phyloP scores from a whole-genome alignment of 2,113 vertebrate species.

The Onychostruthus taczanowskii region DNA sequence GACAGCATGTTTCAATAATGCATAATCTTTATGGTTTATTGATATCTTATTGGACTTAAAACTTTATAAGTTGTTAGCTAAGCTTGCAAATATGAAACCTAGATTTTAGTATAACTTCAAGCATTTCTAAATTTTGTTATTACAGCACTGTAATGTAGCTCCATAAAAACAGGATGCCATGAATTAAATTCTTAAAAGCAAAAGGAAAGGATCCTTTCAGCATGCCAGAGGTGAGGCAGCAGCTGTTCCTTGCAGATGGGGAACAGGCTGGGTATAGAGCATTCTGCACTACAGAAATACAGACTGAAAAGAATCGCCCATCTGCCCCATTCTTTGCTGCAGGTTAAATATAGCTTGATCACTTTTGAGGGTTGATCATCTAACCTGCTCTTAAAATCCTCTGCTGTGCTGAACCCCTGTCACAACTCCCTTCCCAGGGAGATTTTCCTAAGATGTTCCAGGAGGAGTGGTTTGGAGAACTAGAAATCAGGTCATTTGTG shows the following conservation, averaged over 20 bases:
- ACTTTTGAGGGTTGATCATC: not conserved
- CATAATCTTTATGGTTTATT: not conserved
- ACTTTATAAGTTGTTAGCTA: not conserved
- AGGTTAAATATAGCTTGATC: not conserved
- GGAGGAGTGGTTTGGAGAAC: not conserved
- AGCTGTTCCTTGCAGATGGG: not conserved
- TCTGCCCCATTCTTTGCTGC: not conserved
- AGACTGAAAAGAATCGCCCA: not conserved
- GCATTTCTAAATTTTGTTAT: not conserved
- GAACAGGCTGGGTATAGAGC: not conserved
- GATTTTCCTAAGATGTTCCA: not conserved
- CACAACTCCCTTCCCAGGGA: not conserved
- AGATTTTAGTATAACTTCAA: not conserved
- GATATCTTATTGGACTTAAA: not conserved
- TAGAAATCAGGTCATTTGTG: not conserved
- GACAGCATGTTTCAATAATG: not conserved
- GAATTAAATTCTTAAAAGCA: not conserved
- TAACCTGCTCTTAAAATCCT: not conserved
- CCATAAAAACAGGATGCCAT: not conserved
- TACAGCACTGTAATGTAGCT: not conserved
- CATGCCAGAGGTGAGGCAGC: not conserved
- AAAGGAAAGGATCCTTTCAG: not conserved
- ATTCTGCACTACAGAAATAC: not conserved
- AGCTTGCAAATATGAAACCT: not conserved
- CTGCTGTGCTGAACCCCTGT: not conserved